Percentiles rank a stretch among this genome's conserved stretches.
phyloP scores from a whole-genome alignment of 2,113 vertebrate genomes.

The Oceanodroma tethys region DNA sequence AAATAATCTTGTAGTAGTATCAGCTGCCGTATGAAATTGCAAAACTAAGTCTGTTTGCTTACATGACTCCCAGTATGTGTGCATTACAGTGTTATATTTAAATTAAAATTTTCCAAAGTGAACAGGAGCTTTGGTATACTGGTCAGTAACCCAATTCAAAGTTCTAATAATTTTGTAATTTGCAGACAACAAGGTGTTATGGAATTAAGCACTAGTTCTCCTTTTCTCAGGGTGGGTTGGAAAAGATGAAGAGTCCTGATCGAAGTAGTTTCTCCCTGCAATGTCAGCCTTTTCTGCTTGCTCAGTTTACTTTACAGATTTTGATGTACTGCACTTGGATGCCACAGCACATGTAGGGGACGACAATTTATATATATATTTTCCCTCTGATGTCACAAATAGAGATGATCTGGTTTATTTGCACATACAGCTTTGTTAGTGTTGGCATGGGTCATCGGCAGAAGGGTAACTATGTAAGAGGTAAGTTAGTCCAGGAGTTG shows the following conservation, averaged over 20 bases:
- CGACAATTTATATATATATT: accelerated
- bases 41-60: neutral
- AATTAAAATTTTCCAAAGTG: neutral
- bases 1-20: neutral
- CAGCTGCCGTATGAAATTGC: neutral
- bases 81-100: neutral
- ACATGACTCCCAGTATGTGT: neutral
- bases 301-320: neutral
- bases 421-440: neutral
- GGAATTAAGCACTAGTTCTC: neutral
- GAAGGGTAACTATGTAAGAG: neutral
- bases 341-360: neutral
- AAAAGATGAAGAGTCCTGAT: neutral
- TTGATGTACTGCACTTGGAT: neutral
- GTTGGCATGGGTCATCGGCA: neutral
- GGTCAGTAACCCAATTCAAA: neutral
- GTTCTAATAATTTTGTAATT: neutral
- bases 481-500: neutral
- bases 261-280: neutral
- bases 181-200: neutral
- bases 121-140: neutral
- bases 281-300: neutral
- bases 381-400: neutral
- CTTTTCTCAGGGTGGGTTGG: neutral
- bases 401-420: neutral